phyloP scores from a whole-genome alignment of 2,113 vertebrate genomes.

The Calypte anna region DNA sequence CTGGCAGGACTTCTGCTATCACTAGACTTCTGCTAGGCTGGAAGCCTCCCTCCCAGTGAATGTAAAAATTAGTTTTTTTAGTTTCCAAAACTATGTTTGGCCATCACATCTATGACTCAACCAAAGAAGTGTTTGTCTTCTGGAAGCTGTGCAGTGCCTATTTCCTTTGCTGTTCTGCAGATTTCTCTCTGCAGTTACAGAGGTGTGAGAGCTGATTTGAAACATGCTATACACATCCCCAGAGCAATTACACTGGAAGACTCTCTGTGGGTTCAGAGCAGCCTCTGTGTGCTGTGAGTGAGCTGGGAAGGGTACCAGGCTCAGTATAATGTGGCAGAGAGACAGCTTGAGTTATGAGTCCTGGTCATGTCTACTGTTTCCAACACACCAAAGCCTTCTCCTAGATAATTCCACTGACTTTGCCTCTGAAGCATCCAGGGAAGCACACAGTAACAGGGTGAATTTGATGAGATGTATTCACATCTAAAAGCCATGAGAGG shows the following conservation, averaged over 20 bases:
- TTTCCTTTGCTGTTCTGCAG: not conserved
- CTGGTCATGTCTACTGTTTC: not conserved
- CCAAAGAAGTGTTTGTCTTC: not conserved
- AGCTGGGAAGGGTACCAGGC: not conserved
- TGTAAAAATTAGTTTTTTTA: not conserved
- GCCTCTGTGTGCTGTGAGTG: rapidly evolving
- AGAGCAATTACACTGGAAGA: not conserved
- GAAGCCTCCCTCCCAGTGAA: not conserved
- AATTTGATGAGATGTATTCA: not conserved
- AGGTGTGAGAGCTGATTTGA: not conserved
- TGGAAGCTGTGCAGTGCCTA: not conserved
- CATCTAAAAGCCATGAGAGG: not conserved
- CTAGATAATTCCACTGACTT: not conserved
- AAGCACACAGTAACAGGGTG: not conserved
- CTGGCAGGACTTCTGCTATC: not conserved
- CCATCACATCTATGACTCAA: not conserved
- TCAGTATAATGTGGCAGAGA: not conserved
- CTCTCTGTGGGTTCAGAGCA: not conserved
- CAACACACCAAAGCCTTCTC: not conserved
- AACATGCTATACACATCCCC: not conserved
- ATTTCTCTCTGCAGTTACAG: not conserved
- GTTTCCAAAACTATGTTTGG: not conserved
- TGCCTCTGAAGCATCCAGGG: not conserved
- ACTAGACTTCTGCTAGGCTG: not conserved
- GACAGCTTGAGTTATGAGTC: not conserved